phyloP scores from a whole-genome alignment of 92 coral and sea anemone genomes.

The Plumapathes pennacea region DNA sequence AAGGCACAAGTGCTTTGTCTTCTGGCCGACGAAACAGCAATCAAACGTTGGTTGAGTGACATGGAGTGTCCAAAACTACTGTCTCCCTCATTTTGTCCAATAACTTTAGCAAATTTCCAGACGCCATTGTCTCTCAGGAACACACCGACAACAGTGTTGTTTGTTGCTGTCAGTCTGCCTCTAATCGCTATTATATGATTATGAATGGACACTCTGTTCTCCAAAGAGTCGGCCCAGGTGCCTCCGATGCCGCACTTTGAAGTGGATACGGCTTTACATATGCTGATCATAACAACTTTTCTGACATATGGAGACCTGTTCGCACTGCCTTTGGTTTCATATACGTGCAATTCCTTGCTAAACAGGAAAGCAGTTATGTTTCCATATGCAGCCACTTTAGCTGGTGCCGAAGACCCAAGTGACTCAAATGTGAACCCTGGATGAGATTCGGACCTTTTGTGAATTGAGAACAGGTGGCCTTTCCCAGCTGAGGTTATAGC shows the following conservation, averaged over 20 bases:
- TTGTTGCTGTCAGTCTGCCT: slow-evolving; percentile 42
- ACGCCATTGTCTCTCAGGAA: slow-evolving; percentile 43
- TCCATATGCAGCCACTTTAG: slow-evolving; percentile 2
- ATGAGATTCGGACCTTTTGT: background rate
- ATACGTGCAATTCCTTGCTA: slow-evolving; percentile 2
- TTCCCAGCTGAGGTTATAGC: slow-evolving; percentile 58
- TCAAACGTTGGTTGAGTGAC: slow-evolving; percentile 38
- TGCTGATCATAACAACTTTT: background rate
- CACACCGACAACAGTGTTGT: slow-evolving; percentile 61
- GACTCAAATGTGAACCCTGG: background rate
- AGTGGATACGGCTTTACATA: slow-evolving; percentile 1
- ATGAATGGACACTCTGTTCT: slow-evolving; percentile 37
- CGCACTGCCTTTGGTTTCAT: background rate
- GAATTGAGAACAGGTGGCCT: slow-evolving; percentile 46
- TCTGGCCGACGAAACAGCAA: slow-evolving; percentile 56
- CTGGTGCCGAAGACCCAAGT: slow-evolving; percentile 1
- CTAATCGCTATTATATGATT: slow-evolving; percentile 50
- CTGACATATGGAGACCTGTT: background rate
- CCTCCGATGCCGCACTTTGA: background rate
- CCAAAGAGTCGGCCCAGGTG: slow-evolving; percentile 6
- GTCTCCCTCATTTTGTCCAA: slow-evolving; percentile 46
- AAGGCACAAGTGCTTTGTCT: slow-evolving; percentile 17
- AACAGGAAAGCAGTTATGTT: slow-evolving; percentile 12
- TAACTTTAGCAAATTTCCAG: slow-evolving; percentile 45
- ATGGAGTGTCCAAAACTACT: slow-evolving; percentile 55